Conservation (phyloP, 2,888 invertebrate species). For the Drosophila colorata region DNA sequence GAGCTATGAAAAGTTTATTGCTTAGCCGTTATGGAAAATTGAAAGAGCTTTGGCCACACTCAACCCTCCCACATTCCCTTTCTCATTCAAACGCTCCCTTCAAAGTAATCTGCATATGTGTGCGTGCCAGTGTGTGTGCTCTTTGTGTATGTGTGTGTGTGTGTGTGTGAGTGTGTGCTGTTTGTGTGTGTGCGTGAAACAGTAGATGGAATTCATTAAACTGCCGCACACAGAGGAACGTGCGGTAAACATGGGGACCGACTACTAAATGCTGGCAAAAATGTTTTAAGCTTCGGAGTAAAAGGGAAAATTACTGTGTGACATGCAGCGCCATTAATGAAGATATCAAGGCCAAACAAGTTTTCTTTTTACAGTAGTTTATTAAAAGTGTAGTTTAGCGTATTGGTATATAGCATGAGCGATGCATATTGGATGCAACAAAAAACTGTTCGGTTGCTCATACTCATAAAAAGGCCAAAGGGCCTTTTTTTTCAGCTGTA, state of each 20-base stretch:
- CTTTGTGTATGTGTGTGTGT: conserved; percentile 10
- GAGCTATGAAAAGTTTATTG: conserved; percentile 12
- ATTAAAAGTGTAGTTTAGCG: no score
- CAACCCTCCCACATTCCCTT: background rate
- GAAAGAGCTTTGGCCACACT: conserved; percentile 8
- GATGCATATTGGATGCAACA: no score
- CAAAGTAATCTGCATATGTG: conserved; percentile 55
- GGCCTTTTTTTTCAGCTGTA: no score
- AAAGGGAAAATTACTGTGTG: background rate
- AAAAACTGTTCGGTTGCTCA: no score
- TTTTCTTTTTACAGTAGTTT: no score
- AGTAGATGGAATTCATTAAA: conserved; percentile 69
- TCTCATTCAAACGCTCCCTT: background rate
- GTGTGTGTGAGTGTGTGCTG: background rate
- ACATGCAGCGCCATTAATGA: conserved; percentile 1
- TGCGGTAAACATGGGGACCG: background rate
- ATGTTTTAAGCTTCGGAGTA: conserved; percentile 9
- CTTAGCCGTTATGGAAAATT: conserved; percentile 5
- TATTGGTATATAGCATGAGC: no score
- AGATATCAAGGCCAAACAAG: no score
- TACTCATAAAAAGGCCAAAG: no score
- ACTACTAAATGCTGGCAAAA: conserved; percentile 17
- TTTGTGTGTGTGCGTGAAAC: conserved; percentile 25
- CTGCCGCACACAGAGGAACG: conserved; percentile 24
- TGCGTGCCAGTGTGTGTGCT: conserved; percentile 7